These are phyloP conservation scores for Tholera decimalis DNA, from an alignment of 2,888 invertebrate species.

Conservation along the genomic window DNA sequence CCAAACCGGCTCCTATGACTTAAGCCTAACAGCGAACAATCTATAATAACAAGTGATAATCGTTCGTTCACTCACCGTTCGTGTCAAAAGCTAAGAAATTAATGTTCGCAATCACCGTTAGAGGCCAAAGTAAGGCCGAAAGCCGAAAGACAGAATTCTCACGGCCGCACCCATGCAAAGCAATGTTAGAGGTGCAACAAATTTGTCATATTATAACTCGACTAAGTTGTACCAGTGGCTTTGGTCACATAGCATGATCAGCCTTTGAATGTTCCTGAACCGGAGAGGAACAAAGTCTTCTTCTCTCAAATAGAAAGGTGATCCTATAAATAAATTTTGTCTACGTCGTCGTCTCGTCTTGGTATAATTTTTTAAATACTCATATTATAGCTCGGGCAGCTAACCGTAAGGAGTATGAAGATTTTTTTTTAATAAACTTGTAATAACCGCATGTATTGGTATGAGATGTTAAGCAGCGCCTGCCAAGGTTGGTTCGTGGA, in stretches of 20 bases:
- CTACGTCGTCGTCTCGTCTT: too few relatives aligned
- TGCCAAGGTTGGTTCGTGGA: too few relatives aligned
- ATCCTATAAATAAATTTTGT: too few relatives aligned
- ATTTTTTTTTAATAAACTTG: too few relatives aligned
- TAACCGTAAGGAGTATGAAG: too few relatives aligned
- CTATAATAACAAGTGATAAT: conserved; percentile 81
- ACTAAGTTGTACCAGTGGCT: not conserved
- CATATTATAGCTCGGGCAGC: too few relatives aligned
- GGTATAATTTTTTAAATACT: too few relatives aligned
- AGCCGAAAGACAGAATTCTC: conserved; percentile 77
- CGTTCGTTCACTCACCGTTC: conserved; percentile 76
- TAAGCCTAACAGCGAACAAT: conserved; percentile 70
- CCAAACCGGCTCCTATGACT: conserved; percentile 51
- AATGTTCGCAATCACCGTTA: conserved; percentile 81
- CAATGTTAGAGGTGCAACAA: conserved; percentile 74
- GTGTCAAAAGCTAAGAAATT: conserved; percentile 84
- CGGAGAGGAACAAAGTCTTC: too few relatives aligned
- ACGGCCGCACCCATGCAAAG: conserved; percentile 82
- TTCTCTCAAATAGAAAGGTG: too few relatives aligned
- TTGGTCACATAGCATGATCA: not conserved
- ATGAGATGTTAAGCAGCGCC: too few relatives aligned
- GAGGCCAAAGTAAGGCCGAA: conserved; percentile 73
- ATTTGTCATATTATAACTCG: conserved; percentile 82
- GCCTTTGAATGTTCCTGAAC: too few relatives aligned
- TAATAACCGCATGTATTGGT: too few relatives aligned